Conservation (phyloP, 2,888 invertebrate genomes). For the Melinaea menophilus region DNA sequence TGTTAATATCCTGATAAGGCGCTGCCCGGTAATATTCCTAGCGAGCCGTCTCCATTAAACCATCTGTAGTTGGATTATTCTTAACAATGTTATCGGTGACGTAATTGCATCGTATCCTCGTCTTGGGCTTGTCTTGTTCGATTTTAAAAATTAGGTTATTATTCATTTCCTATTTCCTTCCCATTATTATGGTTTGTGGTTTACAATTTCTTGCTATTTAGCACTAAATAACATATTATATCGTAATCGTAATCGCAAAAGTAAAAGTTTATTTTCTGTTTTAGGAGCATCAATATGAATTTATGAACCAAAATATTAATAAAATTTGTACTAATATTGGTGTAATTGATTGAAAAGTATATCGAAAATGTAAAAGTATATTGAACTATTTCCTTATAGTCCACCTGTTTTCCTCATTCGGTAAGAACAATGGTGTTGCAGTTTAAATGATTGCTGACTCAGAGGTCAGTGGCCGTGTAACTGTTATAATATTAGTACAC, state of each 20-base stretch:
- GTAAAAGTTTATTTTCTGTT: too few relatives aligned
- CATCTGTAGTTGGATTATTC: constrained; percentile 44
- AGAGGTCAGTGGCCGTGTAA: constrained; percentile 15
- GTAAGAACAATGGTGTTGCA: constrained; percentile 38
- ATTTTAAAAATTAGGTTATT: constrained; percentile 4
- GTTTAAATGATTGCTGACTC: constrained; percentile 14
- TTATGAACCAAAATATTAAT: background rate
- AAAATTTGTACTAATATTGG: background rate
- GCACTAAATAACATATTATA: too few relatives aligned
- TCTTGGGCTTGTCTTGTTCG: constrained; percentile 6
- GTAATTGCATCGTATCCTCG: constrained; percentile 49
- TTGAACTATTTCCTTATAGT: constrained; percentile 13
- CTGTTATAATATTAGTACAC: background rate
- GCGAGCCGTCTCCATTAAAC: constrained; percentile 17
- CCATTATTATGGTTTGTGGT: background rate
- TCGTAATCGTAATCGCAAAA: too few relatives aligned
- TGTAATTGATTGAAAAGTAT: constrained; percentile 1
- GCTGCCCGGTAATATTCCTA: background rate
- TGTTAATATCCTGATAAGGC: too few relatives aligned
- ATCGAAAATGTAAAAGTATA: constrained; percentile 10
- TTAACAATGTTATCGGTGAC: constrained; percentile 48
- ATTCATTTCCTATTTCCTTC: background rate
- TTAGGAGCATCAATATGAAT: too few relatives aligned
- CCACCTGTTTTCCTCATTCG: constrained; percentile 34
- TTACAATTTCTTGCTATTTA: too few relatives aligned